Base-by-base conservation (phyloP, 2,113 vertebrate species). In the Pimephales promelas region DNA sequence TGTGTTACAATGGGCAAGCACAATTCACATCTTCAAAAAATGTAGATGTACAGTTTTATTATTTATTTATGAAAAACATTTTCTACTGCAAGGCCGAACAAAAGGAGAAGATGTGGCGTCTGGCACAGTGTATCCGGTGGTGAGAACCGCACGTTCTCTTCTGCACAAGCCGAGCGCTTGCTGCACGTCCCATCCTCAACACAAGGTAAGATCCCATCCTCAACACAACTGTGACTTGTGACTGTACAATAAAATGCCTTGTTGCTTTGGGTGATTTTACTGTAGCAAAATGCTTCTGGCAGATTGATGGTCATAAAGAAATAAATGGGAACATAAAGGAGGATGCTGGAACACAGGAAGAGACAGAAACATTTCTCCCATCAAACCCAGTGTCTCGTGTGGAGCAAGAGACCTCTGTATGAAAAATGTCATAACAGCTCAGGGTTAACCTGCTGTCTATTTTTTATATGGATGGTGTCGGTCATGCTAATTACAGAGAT, bases 71-170 rank as follows among this genome's bases (percentile, higher is more conserved):
- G 81, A 71, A 57, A 4, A 31, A 18, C 7, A 43, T 62, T 28
- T 62, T 31, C 26, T 31, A 31, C 59, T 1, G 56, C 11, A 81
- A 98, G 97, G 97, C 6, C 94, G 95, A 14, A 96, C 90, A 56
- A 95, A 92, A 3, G 90, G 93, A 10, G 84, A 91, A 0, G 90
- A 95, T 0, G 87, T 96, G 85, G 89, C 93, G 49, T 94, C 96
- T 24, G 94, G 90, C 34, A 98, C 97, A 11, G 88, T 97, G 79
- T 98, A 93, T 89, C 96, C 96, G 0, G 88, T 97, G 71, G 56
- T 96, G 45, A 92, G 91, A 0, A 93, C 87, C 24, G 92, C 97
- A 79, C 79, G 92, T 0, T 92, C 92, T 87, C 95, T 96, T 81
- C 89, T 98, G 71, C 95, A 95, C 8, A 72, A 84, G 70, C 88